Evolutionary conservation across 2,888 invertebrate genomes (phyloP), one percentile per base, ranked within the genome.

Genomic region (Pseudococcus longispinus): DNA sequence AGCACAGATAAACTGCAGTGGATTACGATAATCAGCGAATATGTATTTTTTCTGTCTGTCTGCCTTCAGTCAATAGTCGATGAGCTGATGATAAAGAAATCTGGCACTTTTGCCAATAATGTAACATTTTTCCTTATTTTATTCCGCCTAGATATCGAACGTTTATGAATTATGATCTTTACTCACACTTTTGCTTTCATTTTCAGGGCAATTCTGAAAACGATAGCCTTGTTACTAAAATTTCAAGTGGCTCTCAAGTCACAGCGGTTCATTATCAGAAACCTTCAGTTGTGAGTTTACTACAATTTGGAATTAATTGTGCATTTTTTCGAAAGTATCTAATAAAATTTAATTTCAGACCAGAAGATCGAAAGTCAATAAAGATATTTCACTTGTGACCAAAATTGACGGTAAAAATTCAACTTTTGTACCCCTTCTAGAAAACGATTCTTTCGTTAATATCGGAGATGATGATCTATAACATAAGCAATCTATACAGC

Each of bases 11-110:
- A 95, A 88, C 92, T 99, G 88, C 95, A 97, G 90, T 98, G 98
- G 98, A 95, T 99, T 88, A 97, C 97, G 29, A 93, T 99, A 89
- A 93, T 94, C 87, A 98, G 97, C 89, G 95, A 96, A 89, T 96
- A 97, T 91, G 97, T 98, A 0, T 98, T 98, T 90, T 93, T 99
- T 88, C 97, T 99, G 93, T 98, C 98, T 44, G 95, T 98, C 87
- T 97, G 97, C 90, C 92, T 99, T 87, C 95, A 95, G 92, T 95
- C 96, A 8, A 97, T 99, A 93, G 98, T 99, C 0, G 97, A 98
- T 90, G 98, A 99, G 91, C 92, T 99, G 89, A 92, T 96, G 91
- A 92, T 95, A 83, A 95, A 95, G 90, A 95, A 94, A 90, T 93
- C 92, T 90, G 94, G 94, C 32, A 90, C 92, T 1, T 92, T 92